These are phyloP conservation scores for Trichechus manatus DNA, from an alignment of 2,113 vertebrate genomes.

Conservation along the genomic window DNA sequence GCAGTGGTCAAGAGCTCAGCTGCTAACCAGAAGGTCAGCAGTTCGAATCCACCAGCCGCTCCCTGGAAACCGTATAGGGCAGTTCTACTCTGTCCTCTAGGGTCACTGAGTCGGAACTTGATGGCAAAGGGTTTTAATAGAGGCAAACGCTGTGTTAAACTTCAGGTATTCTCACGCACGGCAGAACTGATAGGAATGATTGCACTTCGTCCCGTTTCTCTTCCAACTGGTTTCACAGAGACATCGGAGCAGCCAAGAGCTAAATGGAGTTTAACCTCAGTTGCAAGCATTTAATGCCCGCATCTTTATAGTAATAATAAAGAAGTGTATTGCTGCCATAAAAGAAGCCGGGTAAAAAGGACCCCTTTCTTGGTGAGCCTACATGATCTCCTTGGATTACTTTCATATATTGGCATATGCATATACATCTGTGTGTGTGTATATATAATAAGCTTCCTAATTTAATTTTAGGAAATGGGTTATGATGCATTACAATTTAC, in stretches of 20 bases:
- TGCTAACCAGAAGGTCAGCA: no score
- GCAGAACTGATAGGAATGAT: neutral
- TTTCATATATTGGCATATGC: neutral
- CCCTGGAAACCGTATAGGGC: no score
- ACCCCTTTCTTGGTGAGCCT: neutral
- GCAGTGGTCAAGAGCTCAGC: no score
- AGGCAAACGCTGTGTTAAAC: neutral
- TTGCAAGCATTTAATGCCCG: conserved; percentile 46
- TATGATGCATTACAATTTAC: conserved; percentile 81
- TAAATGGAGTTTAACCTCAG: conserved; percentile 41
- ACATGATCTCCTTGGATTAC: neutral
- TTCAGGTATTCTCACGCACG: neutral
- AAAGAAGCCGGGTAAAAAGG: conserved; percentile 43
- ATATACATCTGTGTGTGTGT: neutral
- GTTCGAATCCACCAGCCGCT: no score
- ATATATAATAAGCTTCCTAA: conserved; percentile 46
- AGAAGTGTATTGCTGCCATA: conserved; percentile 4
- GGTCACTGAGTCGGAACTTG: no score
- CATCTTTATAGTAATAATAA: conserved; percentile 23
- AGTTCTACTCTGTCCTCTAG: no score
- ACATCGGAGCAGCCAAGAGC: neutral
- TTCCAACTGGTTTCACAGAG: neutral
- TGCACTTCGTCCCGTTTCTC: neutral
- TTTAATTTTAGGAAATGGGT: conserved; percentile 82
- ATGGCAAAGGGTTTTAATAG: neutral